Base-by-base conservation (phyloP, 1,140 invertebrate genomes). In the Hetaerina americana region DNA sequence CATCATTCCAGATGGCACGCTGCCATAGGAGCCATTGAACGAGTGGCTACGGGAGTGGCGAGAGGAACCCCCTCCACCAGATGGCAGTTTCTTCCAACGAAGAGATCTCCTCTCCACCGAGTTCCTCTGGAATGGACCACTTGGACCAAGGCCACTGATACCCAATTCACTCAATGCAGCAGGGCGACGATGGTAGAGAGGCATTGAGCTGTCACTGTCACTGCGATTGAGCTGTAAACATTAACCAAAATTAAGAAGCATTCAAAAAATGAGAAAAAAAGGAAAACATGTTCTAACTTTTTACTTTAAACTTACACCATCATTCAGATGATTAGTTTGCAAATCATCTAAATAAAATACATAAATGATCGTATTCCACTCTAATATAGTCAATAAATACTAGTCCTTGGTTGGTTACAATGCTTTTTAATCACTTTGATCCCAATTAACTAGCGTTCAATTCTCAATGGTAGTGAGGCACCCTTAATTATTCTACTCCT, bases 151-250 rank as follows among this genome's bases (percentile, higher is more conserved):
- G 27, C 22, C 26, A 6, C 68, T 27, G 29, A 5, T 12, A 27
- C 27, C 18, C 5, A 26, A 69, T 1, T 12, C n/a, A 27, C 68
- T 28, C 26, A 18, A 10, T 68, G 25, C 66, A 73, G 26, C 80
- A 66, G 85, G 84, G 15, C 87, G 85, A 73, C 90, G 82, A 67
- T 91, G 84, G 80, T 96, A 95, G 70, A 95, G 84, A 6, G 94
- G 92, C 93, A 98, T 97, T 28, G 94, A 94, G 75, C 94, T 96
- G 79, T 98, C 96, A 75, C 94, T 97, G 80, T 97, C 96, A 77
- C 95, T 97, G 73, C 96, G 88, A 81, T 97, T 98, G 66, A 97
- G 79, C 85, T 96, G 88, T 72, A 78, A 84, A 80, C n/a, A n/a
- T n/a, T n/a, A 79, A 78, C 76, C 76, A 75, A 70, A 71, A 72